phyloP scores from a whole-genome alignment of 2,888 invertebrate species.

The Coremacera marginata region DNA sequence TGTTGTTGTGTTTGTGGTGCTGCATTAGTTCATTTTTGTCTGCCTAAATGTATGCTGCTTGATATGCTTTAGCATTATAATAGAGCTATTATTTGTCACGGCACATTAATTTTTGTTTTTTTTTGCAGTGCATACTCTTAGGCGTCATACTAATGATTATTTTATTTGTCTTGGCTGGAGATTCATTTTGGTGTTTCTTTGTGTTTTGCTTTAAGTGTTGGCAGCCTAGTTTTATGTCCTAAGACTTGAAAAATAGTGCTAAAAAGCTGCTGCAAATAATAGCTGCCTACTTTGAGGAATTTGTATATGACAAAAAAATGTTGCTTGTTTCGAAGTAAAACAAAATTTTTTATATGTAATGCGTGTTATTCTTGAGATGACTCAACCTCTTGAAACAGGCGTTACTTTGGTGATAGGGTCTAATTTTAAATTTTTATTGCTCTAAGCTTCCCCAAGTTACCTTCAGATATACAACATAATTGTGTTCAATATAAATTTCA shows the following conservation, averaged over 20 bases:
- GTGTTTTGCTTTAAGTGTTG: background rate
- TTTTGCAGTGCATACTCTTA: constrained; percentile 12
- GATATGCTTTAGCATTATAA: constrained; percentile 17
- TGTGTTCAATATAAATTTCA: no score
- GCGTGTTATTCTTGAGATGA: no score
- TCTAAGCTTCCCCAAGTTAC: no score
- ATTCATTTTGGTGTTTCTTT: background rate
- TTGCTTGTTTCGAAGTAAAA: no score
- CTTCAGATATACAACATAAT: no score
- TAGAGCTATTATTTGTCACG: constrained; percentile 38
- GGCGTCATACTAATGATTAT: background rate
- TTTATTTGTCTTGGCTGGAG: background rate
- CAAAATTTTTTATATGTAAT: no score
- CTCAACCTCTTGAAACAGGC: no score
- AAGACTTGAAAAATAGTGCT: no score
- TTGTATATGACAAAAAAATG: background rate
- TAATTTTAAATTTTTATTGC: no score
- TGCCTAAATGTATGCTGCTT: no score
- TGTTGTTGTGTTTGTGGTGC: background rate
- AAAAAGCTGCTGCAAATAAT: background rate
- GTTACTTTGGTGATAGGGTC: no score
- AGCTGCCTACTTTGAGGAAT: background rate
- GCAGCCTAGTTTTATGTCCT: no score
- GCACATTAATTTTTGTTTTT: constrained; percentile 39
- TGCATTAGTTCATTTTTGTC: background rate